Evolutionary conservation across 2,113 vertebrate species (phyloP).

Genomic region (Halcyon senegalensis): DNA sequence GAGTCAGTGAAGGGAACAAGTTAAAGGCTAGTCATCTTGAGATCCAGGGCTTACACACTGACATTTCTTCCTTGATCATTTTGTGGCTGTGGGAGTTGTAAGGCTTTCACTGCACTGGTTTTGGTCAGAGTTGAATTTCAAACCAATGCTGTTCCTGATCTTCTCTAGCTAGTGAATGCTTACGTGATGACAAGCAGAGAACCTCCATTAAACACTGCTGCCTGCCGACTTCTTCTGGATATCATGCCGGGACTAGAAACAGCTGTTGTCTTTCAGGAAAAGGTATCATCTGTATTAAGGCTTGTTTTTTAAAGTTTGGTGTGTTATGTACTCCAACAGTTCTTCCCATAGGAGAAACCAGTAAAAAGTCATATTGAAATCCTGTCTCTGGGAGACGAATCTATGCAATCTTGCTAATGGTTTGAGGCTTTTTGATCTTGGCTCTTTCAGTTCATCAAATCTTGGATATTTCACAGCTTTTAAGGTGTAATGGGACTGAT

Average conservation of each 20-base stretch:
- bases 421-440: background rate
- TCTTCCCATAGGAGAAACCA: background rate
- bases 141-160: constrained; percentile 18
- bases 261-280: constrained; percentile 96
- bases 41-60: background rate
- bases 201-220: constrained; percentile 90
- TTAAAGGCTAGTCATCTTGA: background rate
- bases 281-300: constrained; percentile 76
- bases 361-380: background rate
- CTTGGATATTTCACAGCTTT: background rate
- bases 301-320: background rate
- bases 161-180: constrained; percentile 90
- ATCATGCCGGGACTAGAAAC: constrained; percentile 99
- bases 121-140: constrained; percentile 42
- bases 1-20: background rate
- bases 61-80: background rate
- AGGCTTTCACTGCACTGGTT: constrained; percentile 12
- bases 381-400: background rate
- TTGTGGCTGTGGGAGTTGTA: background rate
- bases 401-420: background rate
- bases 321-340: background rate
- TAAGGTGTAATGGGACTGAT: background rate
- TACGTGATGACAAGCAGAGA: constrained; percentile 99
- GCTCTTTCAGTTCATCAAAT: background rate
- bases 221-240: constrained; percentile 93